Evolutionary conservation across 1,140 invertebrate genomes (phyloP).

Genomic region (Heliconius melpomene): DNA sequence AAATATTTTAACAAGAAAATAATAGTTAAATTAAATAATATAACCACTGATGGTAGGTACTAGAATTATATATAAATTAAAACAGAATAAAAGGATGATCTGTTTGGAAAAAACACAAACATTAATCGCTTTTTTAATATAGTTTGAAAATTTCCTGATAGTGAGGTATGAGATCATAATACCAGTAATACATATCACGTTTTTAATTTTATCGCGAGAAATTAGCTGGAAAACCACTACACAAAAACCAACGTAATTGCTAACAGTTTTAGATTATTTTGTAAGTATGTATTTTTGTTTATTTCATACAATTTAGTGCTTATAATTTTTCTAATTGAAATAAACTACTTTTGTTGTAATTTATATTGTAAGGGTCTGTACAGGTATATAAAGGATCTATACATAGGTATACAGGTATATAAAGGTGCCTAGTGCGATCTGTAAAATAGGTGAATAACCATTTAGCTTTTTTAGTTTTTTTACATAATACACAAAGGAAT

Average conservation of each 20-base stretch:
- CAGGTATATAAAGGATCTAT: too few species aligned
- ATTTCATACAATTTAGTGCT: background rate
- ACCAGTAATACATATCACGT: constrained; percentile 19
- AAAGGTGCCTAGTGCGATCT: too few species aligned
- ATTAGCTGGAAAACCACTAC: constrained; percentile 15
- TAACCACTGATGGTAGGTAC: background rate
- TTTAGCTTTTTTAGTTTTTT: too few species aligned
- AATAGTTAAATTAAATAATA: too few species aligned
- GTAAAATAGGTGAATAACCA: too few species aligned
- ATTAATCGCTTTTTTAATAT: background rate
- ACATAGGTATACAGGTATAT: too few species aligned
- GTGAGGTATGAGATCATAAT: constrained; percentile 24
- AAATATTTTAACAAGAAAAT: too few species aligned
- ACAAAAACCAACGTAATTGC: background rate
- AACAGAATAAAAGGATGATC: background rate
- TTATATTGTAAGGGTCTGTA: too few species aligned
- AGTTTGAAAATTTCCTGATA: constrained; percentile 21
- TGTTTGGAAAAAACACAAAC: background rate
- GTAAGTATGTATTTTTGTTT: background rate
- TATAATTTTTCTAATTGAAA: too few species aligned
- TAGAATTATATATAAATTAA: background rate
- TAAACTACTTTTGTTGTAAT: too few species aligned
- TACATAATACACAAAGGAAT: too few species aligned
- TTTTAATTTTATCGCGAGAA: constrained; percentile 12
- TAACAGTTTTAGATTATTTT: background rate